Evolutionary conservation across 2,888 invertebrate genomes (phyloP), one percentile per base, ranked within the genome.

Genomic region (Idaea aversata): DNA sequence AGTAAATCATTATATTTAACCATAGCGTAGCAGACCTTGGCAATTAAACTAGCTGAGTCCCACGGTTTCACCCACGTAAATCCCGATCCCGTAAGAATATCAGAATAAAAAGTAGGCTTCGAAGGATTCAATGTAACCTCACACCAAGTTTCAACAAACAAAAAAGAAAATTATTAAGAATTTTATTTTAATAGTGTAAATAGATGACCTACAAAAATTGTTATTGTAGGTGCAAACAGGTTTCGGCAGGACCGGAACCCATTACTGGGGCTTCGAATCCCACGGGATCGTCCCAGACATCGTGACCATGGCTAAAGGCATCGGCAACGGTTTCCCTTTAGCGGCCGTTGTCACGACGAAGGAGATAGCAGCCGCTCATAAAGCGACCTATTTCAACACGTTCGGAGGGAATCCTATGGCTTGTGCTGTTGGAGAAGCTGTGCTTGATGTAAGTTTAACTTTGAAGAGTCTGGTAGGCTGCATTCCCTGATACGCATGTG

Each of bases 371-470:
- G 91, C 94, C n/a, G 94, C 95, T 3, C 93, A 99, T 75, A 91
- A 94, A 76, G 97, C 97, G 0, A 82, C 95, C 0, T 98, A 98
- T 87, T 99, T 99, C 84, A 99, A 99, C 86, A 99, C 99, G 0
- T 99, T 96, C 82, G 99, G 99, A 0, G 99, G 99, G 0, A 99
- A 98, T 88, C 98, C 99, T 0, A 82, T 99, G 75, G 97, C 98
- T 0, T 96, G 97, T 70, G 95, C 97, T 5, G 97, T 97, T 3
- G 99, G 98, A 10, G 94, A 96, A 65, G 95, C 98, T n/a, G 99
- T 99, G 61, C 92, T 99, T 64, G 97, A 99, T 80, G 99, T 98
- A 88, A 93, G 86, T 66, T 63, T 38, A 36, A 4, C 25, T 64
- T 15, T 10, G 59, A 13, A 13, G 13, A 47, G 10, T 10, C 13